Evolutionary conservation across 1,140 invertebrate species (phyloP).

Genomic region (Nephotettix cincticeps): DNA sequence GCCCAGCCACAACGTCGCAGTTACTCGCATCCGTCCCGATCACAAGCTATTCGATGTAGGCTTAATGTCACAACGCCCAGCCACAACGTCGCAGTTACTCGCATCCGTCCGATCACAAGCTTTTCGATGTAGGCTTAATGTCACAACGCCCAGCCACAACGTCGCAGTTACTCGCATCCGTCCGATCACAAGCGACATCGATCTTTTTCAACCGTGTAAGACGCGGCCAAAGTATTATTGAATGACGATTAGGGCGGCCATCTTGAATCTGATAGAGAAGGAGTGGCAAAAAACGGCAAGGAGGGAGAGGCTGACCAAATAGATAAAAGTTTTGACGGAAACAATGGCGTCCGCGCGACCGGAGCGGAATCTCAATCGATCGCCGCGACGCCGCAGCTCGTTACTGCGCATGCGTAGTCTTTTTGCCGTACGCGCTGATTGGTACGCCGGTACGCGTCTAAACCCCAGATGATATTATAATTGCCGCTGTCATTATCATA

Average conservation of each 20-base stretch:
- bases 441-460: constrained; percentile 12
- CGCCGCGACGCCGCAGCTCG: not conserved
- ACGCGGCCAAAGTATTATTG: constrained; percentile 4
- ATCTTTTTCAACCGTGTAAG: not conserved
- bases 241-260: constrained; percentile 17
- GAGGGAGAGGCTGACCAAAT: constrained; percentile 1
- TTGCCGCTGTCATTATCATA: constrained; percentile 20
- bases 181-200: not conserved
- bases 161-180: no score
- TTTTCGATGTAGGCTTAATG: no score
- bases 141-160: no score
- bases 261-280: constrained; percentile 17
- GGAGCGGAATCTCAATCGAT: not conserved
- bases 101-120: no score
- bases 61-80: no score
- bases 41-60: no score
- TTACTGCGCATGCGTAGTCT: not conserved
- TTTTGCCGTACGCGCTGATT: constrained; percentile 10
- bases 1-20: no score
- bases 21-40: no score
- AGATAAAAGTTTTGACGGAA: constrained; percentile 22
- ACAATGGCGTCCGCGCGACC: constrained; percentile 4
- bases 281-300: not conserved
- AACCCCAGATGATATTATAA: constrained; percentile 18
- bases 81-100: no score